These are phyloP conservation scores for Eudemis profundana DNA, from an alignment of 2,888 invertebrate species.

Conservation along the genomic window DNA sequence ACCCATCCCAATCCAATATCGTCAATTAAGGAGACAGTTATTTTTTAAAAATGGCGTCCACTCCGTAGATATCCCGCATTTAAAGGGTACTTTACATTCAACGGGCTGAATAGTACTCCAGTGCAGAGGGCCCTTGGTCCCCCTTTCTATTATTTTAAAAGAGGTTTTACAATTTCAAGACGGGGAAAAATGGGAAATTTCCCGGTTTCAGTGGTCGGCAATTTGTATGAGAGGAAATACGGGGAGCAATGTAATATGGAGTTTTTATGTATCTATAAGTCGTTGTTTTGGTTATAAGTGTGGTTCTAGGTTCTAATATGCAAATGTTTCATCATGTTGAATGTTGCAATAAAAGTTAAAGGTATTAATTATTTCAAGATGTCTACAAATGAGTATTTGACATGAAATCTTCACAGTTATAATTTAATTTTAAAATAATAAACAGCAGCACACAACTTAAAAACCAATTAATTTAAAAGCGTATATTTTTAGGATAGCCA, in stretches of 20 bases:
- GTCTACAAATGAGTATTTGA: too few species aligned
- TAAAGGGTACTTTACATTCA: conserved; percentile 42
- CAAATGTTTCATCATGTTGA: too few species aligned
- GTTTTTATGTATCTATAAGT: too few species aligned
- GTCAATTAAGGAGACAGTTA: conserved; percentile 40
- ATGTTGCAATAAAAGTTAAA: too few species aligned
- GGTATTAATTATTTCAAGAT: too few species aligned
- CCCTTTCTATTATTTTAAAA: conserved; percentile 45
- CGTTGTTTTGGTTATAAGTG: conserved; percentile 3
- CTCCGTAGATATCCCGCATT: conserved; percentile 39
- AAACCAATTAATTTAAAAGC: too few species aligned
- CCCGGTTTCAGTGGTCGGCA: conserved; percentile 27
- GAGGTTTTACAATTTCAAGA: conserved; percentile 45
- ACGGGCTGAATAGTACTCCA: conserved; percentile 39
- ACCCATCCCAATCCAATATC: conserved; percentile 11
- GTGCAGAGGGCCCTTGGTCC: conserved; percentile 26
- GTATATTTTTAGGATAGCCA: too few species aligned
- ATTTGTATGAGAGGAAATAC: conserved; percentile 28
- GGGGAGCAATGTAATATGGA: conserved; percentile 12
- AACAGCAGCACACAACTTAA: too few species aligned
- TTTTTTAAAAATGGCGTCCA: conserved; percentile 40
- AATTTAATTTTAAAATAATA: too few species aligned
- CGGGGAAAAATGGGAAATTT: conserved; percentile 32
- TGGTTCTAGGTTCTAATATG: too few species aligned
- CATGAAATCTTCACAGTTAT: too few species aligned